These are phyloP conservation scores for Vireo altiloquus DNA, from an alignment of 2,113 vertebrate species.

Conservation along the genomic window DNA sequence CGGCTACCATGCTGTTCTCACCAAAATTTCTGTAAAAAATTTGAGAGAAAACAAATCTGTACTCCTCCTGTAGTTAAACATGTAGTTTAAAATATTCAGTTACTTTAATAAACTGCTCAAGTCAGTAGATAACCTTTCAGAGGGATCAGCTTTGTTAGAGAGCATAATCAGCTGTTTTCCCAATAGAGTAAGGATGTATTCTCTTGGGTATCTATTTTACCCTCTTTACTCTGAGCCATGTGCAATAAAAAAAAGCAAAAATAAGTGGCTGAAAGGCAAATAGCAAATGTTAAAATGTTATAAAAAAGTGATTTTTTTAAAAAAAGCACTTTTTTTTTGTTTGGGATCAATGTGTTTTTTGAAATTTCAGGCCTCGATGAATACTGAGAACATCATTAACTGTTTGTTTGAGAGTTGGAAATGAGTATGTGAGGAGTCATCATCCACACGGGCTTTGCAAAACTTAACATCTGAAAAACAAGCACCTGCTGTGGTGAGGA, in stretches of 20 bases:
- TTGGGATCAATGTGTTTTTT: background rate
- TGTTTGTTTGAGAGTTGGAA: background rate
- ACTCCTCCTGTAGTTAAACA: background rate
- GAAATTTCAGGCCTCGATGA: background rate
- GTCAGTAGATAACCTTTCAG: background rate
- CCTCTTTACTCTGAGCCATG: background rate
- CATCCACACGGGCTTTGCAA: background rate
- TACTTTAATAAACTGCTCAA: background rate
- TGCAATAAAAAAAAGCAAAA: background rate
- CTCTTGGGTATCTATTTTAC: background rate
- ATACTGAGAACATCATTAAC: background rate
- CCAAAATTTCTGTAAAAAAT: background rate
- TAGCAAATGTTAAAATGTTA: background rate
- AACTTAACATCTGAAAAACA: background rate
- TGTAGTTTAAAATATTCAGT: background rate
- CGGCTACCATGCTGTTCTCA: background rate
- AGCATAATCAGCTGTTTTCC: background rate
- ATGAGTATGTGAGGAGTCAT: background rate
- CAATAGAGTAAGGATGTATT: background rate
- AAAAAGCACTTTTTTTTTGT: background rate
- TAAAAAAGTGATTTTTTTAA: background rate
- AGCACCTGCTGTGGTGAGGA: background rate
- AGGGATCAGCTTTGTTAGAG: background rate
- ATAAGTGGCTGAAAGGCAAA: background rate
- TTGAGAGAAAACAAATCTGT: background rate